Evolutionary conservation across 2,113 vertebrate species (phyloP).

Genomic region (Echinops telfairi): DNA sequence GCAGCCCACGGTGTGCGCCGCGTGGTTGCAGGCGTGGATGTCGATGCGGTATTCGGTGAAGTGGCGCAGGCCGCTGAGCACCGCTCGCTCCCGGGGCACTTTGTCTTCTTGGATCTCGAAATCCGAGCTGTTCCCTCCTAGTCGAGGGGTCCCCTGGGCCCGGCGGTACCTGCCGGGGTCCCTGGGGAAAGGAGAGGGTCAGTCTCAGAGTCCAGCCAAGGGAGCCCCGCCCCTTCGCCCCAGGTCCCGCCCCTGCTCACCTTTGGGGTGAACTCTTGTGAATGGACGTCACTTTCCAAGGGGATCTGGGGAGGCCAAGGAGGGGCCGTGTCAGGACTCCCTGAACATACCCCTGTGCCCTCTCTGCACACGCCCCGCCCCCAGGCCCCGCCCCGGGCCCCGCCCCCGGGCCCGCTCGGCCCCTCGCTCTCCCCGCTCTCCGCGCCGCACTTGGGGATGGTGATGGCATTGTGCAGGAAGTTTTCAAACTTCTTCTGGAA

Average conservation of each 20-base stretch:
- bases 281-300: conserved; percentile 90
- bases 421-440: neutral
- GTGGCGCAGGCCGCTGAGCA: conserved; percentile 86
- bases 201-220: neutral
- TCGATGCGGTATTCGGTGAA: conserved; percentile 92
- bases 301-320: conserved; percentile 78
- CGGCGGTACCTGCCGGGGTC: conserved; percentile 60
- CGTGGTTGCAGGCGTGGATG: conserved; percentile 92
- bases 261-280: conserved; percentile 85
- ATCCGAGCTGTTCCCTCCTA: conserved; percentile 61
- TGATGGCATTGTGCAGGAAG: conserved; percentile 90
- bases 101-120: conserved; percentile 90
- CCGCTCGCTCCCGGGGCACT: conserved; percentile 86
- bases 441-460: conserved; percentile 87
- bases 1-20: conserved; percentile 89
- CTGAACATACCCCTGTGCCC: fast-evolving
- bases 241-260: conserved; percentile 71
- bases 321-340: neutral
- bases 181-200: conserved; percentile 41
- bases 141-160: conserved; percentile 35
- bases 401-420: too few relatives aligned
- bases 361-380: neutral
- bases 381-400: neutral
- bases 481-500: conserved; percentile 92
- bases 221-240: neutral